phyloP scores from a whole-genome alignment of 2,888 invertebrate genomes.

The Agriopis marginaria region DNA sequence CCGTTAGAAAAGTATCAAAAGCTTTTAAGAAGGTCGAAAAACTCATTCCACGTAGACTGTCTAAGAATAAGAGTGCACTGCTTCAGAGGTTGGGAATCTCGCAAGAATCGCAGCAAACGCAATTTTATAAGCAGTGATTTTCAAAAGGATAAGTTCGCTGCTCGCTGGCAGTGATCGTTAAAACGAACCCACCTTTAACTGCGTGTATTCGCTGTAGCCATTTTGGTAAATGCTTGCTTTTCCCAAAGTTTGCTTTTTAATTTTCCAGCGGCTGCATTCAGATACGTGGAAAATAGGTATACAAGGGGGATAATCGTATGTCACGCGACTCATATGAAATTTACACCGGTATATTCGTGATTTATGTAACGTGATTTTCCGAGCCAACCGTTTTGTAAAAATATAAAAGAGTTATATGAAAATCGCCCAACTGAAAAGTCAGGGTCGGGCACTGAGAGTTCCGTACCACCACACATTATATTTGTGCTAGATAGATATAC shows the following conservation, averaged over 20 bases:
- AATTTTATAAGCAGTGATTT: conserved; percentile 30
- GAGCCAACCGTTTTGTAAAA: too few species aligned
- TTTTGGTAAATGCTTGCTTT: conserved; percentile 34
- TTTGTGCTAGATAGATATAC: too few species aligned
- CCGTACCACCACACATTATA: too few species aligned
- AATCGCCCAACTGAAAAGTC: too few species aligned
- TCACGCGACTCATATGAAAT: conserved; percentile 39
- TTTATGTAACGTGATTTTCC: background rate
- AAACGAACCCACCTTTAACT: conserved; percentile 28
- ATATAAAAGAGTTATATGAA: too few species aligned
- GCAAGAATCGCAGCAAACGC: conserved; percentile 16
- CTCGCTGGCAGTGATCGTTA: conserved; percentile 26
- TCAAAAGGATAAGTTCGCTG: conserved; percentile 27
- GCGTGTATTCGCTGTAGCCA: conserved; percentile 28
- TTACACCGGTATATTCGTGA: conserved; percentile 21
- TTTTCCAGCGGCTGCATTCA: conserved; percentile 62
- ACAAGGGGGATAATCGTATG: conserved; percentile 56
- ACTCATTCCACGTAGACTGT: conserved; percentile 19
- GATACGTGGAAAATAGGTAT: conserved; percentile 58
- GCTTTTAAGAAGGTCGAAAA: conserved; percentile 27
- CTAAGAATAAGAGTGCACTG: conserved; percentile 20
- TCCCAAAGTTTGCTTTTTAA: conserved; percentile 57
- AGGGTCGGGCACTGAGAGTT: too few species aligned
- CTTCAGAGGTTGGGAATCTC: conserved; percentile 16
- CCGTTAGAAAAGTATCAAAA: conserved; percentile 15